A percentile compares a stretch with the other conserved stretches of the same genome.
These are phyloP conservation scores for Penaeus japonicus DNA, from an alignment of 1,140 invertebrate species.

Conservation along the genomic window DNA sequence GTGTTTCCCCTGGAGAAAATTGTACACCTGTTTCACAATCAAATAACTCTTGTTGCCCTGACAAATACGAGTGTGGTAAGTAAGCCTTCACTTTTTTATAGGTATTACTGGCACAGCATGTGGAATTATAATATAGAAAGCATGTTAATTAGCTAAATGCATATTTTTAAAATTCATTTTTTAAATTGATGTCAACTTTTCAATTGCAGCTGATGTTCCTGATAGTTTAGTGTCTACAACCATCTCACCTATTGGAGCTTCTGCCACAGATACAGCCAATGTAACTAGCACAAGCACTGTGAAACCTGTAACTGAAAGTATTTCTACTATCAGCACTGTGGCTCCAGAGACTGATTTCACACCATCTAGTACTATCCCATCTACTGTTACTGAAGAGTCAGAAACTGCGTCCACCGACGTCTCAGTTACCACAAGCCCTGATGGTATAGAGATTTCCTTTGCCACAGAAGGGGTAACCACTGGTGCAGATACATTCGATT, in stretches of 20 bases:
- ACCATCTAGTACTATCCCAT: background rate
- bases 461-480: too few relatives aligned
- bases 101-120: too few relatives aligned
- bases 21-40: slow-evolving; percentile 12
- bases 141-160: too few relatives aligned
- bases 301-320: background rate
- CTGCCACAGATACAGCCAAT: background rate
- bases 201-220: too few relatives aligned
- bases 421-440: background rate
- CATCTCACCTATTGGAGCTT: background rate
- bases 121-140: too few relatives aligned
- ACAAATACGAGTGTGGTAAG: slow-evolving; percentile 55
- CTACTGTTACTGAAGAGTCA: background rate
- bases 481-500: background rate
- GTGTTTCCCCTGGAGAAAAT: slow-evolving; percentile 58
- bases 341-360: background rate
- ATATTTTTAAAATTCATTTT: too few relatives aligned
- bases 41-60: slow-evolving; percentile 41
- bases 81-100: background rate
- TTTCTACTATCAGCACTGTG: background rate
- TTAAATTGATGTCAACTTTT: too few relatives aligned
- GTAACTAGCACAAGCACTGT: background rate
- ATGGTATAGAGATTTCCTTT: background rate
- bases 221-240: background rate
- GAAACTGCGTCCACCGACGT: background rate